A percentile compares a stretch with the other conserved stretches of the same genome.
phyloP scores from a whole-genome alignment of 1,140 invertebrate genomes.

The Drosophila sp. region DNA sequence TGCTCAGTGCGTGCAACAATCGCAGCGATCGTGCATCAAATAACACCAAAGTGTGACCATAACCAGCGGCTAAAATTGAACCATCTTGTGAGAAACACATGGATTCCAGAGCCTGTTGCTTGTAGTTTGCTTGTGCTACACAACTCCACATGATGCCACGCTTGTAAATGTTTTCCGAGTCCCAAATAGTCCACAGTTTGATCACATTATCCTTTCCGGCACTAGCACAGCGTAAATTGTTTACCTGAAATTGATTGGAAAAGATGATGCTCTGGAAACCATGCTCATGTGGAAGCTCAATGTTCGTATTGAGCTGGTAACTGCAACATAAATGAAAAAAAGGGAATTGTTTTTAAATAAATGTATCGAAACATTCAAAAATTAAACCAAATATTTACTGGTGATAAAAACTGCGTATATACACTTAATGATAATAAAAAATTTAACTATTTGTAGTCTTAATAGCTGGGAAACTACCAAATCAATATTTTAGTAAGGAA shows the following conservation, averaged over 20 bases:
- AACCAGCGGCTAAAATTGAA: constrained; percentile 90
- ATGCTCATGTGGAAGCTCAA: constrained; percentile 90
- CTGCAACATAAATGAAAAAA: constrained; percentile 84
- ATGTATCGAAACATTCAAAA: too few relatives aligned
- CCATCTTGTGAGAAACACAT: constrained; percentile 91
- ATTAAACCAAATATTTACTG: too few relatives aligned
- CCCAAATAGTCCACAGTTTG: constrained; percentile 89
- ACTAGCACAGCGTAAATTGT: constrained; percentile 87
- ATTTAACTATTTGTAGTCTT: too few relatives aligned
- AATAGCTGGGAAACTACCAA: too few relatives aligned
- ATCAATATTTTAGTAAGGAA: neutral
- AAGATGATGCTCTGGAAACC: constrained; percentile 88
- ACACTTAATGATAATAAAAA: too few relatives aligned
- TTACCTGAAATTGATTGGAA: constrained; percentile 86
- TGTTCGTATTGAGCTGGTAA: constrained; percentile 89
- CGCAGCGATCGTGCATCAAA: constrained; percentile 87
- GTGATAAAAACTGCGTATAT: too few relatives aligned
- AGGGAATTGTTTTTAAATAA: neutral
- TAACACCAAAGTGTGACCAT: constrained; percentile 89
- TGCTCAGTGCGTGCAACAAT: constrained; percentile 86
- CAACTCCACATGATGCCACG: constrained; percentile 88
- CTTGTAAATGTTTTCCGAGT: constrained; percentile 86
- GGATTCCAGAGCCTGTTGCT: constrained; percentile 86
- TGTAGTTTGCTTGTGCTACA: constrained; percentile 88
- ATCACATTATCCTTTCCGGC: constrained; percentile 89